These are phyloP conservation scores for Drosophila pectinifera DNA, from an alignment of 1,140 invertebrate species.

Conservation along the genomic window DNA sequence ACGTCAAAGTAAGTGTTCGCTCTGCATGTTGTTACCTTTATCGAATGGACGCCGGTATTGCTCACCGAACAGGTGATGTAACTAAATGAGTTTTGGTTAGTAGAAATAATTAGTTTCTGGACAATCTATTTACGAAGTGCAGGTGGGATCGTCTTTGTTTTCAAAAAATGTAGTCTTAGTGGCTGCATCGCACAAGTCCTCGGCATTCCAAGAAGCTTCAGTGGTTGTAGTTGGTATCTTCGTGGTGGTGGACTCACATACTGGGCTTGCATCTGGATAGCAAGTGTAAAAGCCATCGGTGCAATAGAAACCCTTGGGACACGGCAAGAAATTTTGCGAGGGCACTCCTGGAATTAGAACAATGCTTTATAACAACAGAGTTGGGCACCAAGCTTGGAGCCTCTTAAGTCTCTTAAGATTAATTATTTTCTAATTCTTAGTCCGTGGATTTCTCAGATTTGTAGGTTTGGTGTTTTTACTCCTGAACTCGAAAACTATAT, in stretches of 20 bases:
- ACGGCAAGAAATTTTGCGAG: slow-evolving; percentile 13
- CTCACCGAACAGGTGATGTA: slow-evolving; percentile 16
- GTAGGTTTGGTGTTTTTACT: too few species aligned
- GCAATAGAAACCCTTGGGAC: slow-evolving; percentile 40
- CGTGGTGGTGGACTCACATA: slow-evolving; percentile 28
- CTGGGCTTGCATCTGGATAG: slow-evolving; percentile 25
- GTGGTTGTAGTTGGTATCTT: slow-evolving; percentile 1
- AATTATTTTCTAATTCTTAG: too few species aligned
- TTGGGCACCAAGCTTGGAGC: too few species aligned
- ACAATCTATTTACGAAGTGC: slow-evolving; percentile 21
- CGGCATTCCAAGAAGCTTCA: slow-evolving; percentile 7
- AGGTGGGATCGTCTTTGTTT: slow-evolving; percentile 41
- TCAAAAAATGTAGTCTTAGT: not conserved
- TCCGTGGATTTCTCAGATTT: too few species aligned
- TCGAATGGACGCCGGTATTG: not conserved
- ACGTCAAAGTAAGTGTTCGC: slow-evolving; percentile 1
- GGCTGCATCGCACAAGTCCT: slow-evolving; percentile 2
- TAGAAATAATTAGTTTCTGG: not conserved
- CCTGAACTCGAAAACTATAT: too few species aligned
- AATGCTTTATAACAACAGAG: too few species aligned
- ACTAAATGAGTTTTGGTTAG: not conserved
- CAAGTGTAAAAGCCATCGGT: slow-evolving; percentile 58
- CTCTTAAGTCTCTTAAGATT: too few species aligned
- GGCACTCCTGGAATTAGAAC: slow-evolving; percentile 37
- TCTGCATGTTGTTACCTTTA: slow-evolving; percentile 2